Evolutionary conservation across 2,888 invertebrate genomes (phyloP), one percentile per base, ranked within the genome.

Genomic region (Eupithecia centaureata): DNA sequence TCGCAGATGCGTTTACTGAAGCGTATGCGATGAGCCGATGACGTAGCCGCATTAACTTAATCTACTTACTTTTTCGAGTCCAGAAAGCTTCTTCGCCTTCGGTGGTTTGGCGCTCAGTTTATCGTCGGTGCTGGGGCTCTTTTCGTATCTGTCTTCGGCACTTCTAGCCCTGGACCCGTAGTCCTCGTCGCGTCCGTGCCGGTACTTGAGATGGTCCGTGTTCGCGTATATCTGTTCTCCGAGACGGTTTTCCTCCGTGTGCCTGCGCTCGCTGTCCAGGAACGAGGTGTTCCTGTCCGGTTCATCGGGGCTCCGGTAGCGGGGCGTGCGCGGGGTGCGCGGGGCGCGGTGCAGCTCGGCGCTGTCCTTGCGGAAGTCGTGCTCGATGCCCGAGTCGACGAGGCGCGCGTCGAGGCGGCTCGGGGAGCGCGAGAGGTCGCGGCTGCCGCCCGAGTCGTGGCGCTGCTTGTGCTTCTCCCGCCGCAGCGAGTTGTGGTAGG

Each of bases 371-470:
- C 96, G 94, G 78, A 96, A 96, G 84, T 97, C 97, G 76, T 97
- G 96, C 81, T 97, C 97, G 73, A 97, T 97, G 0, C 97, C 97
- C 0, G 97, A 97, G 88, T 97, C 97, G 2, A 95, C 95, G 62
- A 96, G 90, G 63, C 95, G 94, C n/a, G 47, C 22, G 78, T 95
- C 94, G 64, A 87, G 89, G 67, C 93, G 83, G 62, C 91, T 88
- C 1, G 93, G 93, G 10, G 93, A 91, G 72, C 84, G 85, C 65
- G 91, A 87, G 64, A 92, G 90, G 71, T 93, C 91, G 12, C 92
- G 80, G 83, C 95, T 89, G 82, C 95, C 89, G 77, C 95, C 87
- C 58, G 92, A 91, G 76, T 89, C 89, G 71, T 92, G 88, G 73
- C 93, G 86, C 78, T 93, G 90, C 69, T 94, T 94, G 32, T 94